phyloP scores from a whole-genome alignment of 2,888 invertebrate species.

The Macaria notata region DNA sequence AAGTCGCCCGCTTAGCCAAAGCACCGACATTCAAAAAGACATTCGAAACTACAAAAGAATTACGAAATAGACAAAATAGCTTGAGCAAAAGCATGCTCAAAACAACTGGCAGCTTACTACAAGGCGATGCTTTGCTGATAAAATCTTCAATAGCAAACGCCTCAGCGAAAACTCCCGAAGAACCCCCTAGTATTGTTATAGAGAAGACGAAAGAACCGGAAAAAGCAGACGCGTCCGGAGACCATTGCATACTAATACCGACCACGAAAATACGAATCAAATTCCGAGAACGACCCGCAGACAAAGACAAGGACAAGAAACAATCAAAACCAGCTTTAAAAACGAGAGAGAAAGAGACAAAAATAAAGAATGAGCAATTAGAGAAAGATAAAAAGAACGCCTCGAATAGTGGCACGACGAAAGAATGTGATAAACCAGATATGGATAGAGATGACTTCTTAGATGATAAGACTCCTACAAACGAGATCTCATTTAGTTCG shows the following conservation, averaged over 20 bases:
- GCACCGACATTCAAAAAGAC: conserved; percentile 68
- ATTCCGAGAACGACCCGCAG: conserved; percentile 59
- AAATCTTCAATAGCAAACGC: conserved; percentile 67
- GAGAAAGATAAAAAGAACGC: conserved; percentile 64
- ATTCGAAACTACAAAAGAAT: conserved; percentile 74
- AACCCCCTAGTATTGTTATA: conserved; percentile 57
- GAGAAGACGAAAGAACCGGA: conserved; percentile 45
- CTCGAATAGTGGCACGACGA: conserved; percentile 62
- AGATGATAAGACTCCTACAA: conserved; percentile 76
- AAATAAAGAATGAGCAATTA: conserved; percentile 14
- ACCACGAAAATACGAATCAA: conserved; percentile 61
- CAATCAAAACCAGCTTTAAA: conserved; percentile 47
- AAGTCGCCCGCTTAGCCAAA: conserved; percentile 63
- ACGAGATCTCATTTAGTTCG: conserved; percentile 74
- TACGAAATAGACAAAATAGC: conserved; percentile 73
- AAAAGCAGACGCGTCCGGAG: conserved; percentile 15
- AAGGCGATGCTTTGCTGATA: conserved; percentile 70
- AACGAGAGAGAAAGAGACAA: conserved; percentile 14
- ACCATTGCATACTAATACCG: conserved; percentile 32
- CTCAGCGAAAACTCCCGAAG: conserved; percentile 57
- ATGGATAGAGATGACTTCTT: conserved; percentile 57
- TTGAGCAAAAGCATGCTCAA: conserved; percentile 74
- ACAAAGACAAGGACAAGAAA: conserved; percentile 45
- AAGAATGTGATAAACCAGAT: conserved; percentile 53
- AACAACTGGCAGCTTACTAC: conserved; percentile 66